A percentile compares a stretch with the other conserved stretches of the same genome.
Conservation (phyloP, 2,888 invertebrate genomes). For the Unio pictorum region DNA sequence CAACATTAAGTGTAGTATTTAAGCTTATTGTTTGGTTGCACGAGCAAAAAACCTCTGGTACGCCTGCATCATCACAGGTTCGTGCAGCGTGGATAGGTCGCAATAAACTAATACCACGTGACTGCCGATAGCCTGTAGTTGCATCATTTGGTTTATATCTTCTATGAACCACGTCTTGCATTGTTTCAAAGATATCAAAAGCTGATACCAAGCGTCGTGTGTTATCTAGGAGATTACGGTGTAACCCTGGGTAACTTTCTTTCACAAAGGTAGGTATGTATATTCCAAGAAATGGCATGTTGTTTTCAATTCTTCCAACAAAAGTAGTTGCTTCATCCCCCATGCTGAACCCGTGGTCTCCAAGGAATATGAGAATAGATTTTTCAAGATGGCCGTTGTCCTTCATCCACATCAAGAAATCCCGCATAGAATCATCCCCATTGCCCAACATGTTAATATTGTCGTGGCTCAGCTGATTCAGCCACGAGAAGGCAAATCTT, state of each 20-base stretch:
- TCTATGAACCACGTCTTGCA: constrained; percentile 77
- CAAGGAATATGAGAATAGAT: constrained; percentile 74
- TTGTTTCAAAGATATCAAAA: constrained; percentile 86
- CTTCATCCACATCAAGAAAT: constrained; percentile 75
- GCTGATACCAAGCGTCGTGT: constrained; percentile 81
- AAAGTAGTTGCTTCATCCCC: constrained; percentile 75
- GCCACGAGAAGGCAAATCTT: constrained; percentile 90
- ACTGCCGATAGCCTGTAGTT: background rate
- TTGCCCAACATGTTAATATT: constrained; percentile 83
- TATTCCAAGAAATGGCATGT: constrained; percentile 85
- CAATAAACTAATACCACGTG: constrained; percentile 78
- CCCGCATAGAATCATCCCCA: constrained; percentile 79
- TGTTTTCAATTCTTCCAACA: constrained; percentile 84
- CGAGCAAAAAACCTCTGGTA: constrained; percentile 89
- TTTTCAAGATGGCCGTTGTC: constrained; percentile 45
- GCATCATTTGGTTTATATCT: constrained; percentile 12
- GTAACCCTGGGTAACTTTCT: constrained; percentile 77
- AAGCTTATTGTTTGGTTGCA: constrained; percentile 82
- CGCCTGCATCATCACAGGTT: constrained; percentile 83
- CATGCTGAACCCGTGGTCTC: constrained; percentile 83
- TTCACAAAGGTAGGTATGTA: constrained; percentile 82
- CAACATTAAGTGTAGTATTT: constrained; percentile 74
- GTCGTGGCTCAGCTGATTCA: constrained; percentile 87
- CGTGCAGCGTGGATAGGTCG: constrained; percentile 80
- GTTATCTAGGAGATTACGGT: constrained; percentile 79